phyloP scores from a whole-genome alignment of 2,113 vertebrate genomes.

The Scytalopus superciliaris region DNA sequence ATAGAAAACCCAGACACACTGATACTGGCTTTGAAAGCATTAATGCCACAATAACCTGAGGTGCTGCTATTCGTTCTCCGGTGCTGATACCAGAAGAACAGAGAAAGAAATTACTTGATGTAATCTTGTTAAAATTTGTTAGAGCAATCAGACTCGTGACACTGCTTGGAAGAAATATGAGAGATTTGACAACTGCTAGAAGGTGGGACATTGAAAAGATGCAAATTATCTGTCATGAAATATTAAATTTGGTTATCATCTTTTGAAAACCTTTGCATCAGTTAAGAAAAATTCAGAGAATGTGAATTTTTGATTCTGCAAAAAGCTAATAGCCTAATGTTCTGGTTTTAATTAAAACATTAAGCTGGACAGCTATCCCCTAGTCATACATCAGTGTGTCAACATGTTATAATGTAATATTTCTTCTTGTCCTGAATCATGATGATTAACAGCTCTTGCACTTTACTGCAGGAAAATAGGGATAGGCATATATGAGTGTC shows the following conservation, averaged over 20 bases:
- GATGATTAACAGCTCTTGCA: not conserved
- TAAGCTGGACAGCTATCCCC: not conserved
- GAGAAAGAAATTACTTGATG: not conserved
- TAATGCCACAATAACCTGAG: not conserved
- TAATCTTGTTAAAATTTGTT: not conserved
- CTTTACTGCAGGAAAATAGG: not conserved
- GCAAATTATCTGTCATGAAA: not conserved
- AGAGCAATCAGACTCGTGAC: not conserved
- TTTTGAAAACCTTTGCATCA: not conserved
- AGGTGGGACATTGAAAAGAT: not conserved
- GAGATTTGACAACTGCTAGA: not conserved
- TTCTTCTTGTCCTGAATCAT: not conserved
- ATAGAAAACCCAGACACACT: not conserved
- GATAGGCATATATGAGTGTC: not conserved
- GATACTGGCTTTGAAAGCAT: not conserved
- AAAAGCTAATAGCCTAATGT: not conserved
- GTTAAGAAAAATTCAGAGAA: not conserved
- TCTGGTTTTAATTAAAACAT: not conserved
- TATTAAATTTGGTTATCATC: not conserved
- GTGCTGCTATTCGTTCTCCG: not conserved
- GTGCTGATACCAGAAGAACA: not conserved
- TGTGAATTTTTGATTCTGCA: not conserved
- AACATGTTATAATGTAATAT: not conserved
- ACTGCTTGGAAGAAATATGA: not conserved
- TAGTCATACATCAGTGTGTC: not conserved